Evolutionary conservation across 2,797 vertebrate species (phyloP), one percentile per base, ranked within the genome.

Genomic region (Gobio occitaniae): DNA sequence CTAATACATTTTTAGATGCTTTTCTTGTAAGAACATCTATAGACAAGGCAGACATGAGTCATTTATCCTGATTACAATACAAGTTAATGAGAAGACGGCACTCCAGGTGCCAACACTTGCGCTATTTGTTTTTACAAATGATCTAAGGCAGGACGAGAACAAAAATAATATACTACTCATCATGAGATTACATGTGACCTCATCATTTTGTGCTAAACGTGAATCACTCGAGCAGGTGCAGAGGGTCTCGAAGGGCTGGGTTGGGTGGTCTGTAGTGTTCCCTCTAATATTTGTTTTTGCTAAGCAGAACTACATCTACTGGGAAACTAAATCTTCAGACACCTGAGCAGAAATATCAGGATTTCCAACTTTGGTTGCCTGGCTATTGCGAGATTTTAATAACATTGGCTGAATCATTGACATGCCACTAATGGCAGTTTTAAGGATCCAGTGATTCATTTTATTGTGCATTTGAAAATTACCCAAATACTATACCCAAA

Each of bases 181-280:
- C 50, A 61, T 50, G 75, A 48, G 75, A 78, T 69, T 70, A 70
- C 63, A 78, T 66, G 36, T 84, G 65, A 84, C 74, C 70, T 84
- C 82, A 84, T 68, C 48, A 54, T 10, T 29, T 15, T 82, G 54
- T 36, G 56, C 12, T 48, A 8, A n/a, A 65, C 4, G 10, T 84
- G 65, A 84, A 69, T 84, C 65, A 70, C 61, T 78, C 6, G 3
- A 78, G 50, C 75, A 84, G 65, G 75, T 84, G 83, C 25, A 0
- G 32, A 61, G 75, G 52, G 63, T 69, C 75, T 77, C 3, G 3
- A 19, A 59, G 50, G 52, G 6, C 25, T 70, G 48, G 50, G n/a
- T 59, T 78, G 36, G 50, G 38, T 78, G 76, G 13, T 54, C 29
- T 19, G 29, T 50, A 77, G 17, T 70, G n/a, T 47, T 78, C n/a